Evolutionary conservation across 2,113 vertebrate species (phyloP), one percentile per base, ranked within the genome.

Genomic region (Melanerpes formicivorus): DNA sequence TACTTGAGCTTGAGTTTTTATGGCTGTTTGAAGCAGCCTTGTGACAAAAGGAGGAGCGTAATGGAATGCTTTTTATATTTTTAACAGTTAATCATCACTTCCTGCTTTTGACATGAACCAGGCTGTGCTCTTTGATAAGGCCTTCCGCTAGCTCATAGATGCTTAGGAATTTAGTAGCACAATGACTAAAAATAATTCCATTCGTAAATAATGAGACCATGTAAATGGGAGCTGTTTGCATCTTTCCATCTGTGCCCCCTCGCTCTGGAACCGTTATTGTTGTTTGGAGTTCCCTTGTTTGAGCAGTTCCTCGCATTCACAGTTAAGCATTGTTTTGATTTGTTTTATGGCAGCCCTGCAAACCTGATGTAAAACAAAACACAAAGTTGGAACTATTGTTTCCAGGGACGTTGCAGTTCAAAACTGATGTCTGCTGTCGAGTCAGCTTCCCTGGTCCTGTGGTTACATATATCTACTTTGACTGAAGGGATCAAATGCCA

Each of bases 61-160:
- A 77, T 95, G 97, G 89, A 96, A 96, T 93, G 96, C 96, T 91
- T 94, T 97, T 96, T 92, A 75, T 95, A 86, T 97, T 97, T 97
- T 97, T 93, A 93, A 90, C 89, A 70, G 93, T 97, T 97, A 96
- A 96, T 97, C 97, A 97, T 95, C 17, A 1, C 96, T 98, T 98
- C 97, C 98, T 97, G 96, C 97, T 96, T 98, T 98, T 98, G 97
- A 97, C 96, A 93, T 88, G 82, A 96, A 63, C 95, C 95, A 93
- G 97, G 95, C 97, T 97, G 97, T 93, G 95, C 85, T 95, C 95
- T 97, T 98, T 97, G 98, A 98, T 98, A 98, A 98, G 96, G 59
- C 69, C 91, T 97, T 97, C 96, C 92, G 95, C 95, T 95, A 80
- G 81, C 90, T 96, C 89, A 89, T 71, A 91, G 89, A 93, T 96